Evolutionary conservation across 2,797 vertebrate genomes (phyloP).

Genomic region (Chelidonichthys spinosus): DNA sequence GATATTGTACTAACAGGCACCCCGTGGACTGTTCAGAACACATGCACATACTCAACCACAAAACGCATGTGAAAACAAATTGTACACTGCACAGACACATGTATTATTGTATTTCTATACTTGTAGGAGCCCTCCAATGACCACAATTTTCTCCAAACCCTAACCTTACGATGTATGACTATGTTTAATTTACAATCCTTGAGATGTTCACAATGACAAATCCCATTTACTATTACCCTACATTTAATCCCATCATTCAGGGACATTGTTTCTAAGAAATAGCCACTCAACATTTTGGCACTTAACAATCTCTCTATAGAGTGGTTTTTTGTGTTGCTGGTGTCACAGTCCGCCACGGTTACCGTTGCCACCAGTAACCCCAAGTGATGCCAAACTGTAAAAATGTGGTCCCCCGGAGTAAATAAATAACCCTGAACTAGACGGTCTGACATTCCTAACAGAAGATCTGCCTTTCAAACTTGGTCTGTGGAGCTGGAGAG

Average conservation of each 20-base stretch:
- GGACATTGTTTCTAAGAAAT: not conserved
- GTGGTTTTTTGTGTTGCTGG: not conserved
- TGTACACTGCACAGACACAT: not conserved
- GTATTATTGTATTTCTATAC: constrained; percentile 4
- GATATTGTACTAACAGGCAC: constrained; percentile 73
- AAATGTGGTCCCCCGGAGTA: not conserved
- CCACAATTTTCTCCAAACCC: not conserved
- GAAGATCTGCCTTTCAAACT: not conserved
- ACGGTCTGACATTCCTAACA: not conserved
- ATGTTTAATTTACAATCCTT: constrained; percentile 6
- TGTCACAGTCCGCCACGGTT: not conserved
- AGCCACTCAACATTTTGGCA: not conserved
- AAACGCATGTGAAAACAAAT: constrained; percentile 13
- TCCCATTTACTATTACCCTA: no score
- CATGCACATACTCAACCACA: constrained; percentile 21
- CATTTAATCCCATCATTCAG: not conserved
- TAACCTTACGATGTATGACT: no score
- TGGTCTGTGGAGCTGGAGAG: not conserved
- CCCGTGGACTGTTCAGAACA: constrained; percentile 25
- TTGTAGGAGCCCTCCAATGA: constrained; percentile 1
- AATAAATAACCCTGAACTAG: not conserved
- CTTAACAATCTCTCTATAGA: not conserved
- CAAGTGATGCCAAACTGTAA: not conserved
- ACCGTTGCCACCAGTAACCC: not conserved
- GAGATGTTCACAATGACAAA: constrained; percentile 3